Base-by-base conservation (phyloP, 2,113 vertebrate species). In the Scytalopus superciliaris region DNA sequence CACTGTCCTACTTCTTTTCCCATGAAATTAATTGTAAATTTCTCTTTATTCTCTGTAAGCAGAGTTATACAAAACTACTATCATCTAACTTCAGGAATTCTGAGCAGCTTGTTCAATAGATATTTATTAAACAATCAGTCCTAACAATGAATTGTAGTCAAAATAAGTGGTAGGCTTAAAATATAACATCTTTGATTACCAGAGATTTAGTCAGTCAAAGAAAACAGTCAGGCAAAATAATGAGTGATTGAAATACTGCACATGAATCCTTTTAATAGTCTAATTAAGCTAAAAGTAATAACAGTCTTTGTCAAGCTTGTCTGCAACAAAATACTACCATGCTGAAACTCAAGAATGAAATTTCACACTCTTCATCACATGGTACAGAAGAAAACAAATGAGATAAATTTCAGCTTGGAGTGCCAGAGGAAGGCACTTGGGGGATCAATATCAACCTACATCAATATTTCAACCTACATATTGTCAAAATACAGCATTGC, bases 171-270 rank as follows among this genome's bases (percentile, higher is more conserved):
- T 90, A 85, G 47, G 22, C 23, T 56, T 74, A 86, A 86, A 83
- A 88, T 56, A 25, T 24, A 76, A 55, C 27, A 77, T 79, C 83
- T 95, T 93, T 91, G 50, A 84, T 86, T 86, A 75, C 8, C 74
- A 45, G 25, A 89, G 62, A 81, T 87, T 75, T 93, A 93, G 89
- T 90, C 56, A 86, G 64, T 90, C 64, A 64, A 78, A 81, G 73
- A 88, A 92, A 96, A 96, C 7, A 88, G 31, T 2, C 14, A 92
- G n/a, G 56, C 35, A 82, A 93, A 91, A 84, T 81, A 92, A 91
- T 22, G 28, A 82, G n/a, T 74, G 49, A 80, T 76, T 89, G 78
- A 93, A 87, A 75, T 83, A 83, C 22, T 52, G 47, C 35, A 60
- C 42, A 64, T 30, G 45, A 90, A 82, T 94, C 4, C 50, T 89